Percentiles rank a stretch among this genome's conserved stretches.
phyloP scores from a whole-genome alignment of 1,140 invertebrate species.

The Drosophila asahinai region DNA sequence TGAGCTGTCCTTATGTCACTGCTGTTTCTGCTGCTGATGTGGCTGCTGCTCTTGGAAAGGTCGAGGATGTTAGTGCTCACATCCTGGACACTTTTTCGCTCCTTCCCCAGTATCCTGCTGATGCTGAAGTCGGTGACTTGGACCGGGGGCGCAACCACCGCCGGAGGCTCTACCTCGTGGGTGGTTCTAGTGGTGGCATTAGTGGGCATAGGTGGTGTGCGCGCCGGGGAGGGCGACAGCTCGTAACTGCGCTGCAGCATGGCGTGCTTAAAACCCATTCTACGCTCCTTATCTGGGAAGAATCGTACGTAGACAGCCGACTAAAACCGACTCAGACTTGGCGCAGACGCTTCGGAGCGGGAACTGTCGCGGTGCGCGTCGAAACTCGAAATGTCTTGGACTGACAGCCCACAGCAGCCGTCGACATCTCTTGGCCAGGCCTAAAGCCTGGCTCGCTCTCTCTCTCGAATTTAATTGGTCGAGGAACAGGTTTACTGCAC shows the following conservation, averaged over 20 bases:
- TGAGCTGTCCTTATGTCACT: not conserved
- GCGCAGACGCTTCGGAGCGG: conserved; percentile 17
- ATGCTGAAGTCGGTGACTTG: conserved; percentile 84
- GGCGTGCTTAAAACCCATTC: conserved; percentile 82
- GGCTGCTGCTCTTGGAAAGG: conserved; percentile 66
- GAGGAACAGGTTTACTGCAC: conserved; percentile 62
- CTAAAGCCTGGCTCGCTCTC: conserved; percentile 27
- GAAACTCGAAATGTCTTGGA: conserved; percentile 73
- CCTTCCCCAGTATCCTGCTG: conserved; percentile 74
- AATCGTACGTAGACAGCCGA: conserved; percentile 52
- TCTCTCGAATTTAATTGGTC: conserved; percentile 73
- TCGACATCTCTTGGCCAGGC: conserved; percentile 61
- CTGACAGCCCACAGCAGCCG: conserved; percentile 44
- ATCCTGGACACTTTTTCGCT: conserved; percentile 26
- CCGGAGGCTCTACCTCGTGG: conserved; percentile 9
- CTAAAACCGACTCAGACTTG: conserved; percentile 6
- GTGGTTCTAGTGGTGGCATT: conserved; percentile 13
- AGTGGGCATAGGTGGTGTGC: conserved; percentile 32
- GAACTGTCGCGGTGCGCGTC: conserved; percentile 80
- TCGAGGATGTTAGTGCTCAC: conserved; percentile 63
- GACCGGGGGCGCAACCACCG: conserved; percentile 20
- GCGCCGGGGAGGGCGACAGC: conserved; percentile 57
- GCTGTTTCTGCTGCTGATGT: not conserved
- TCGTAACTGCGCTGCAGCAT: conserved; percentile 79
- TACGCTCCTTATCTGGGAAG: conserved; percentile 13